These are phyloP conservation scores for Ceratotherium simum DNA, from an alignment of 2,113 vertebrate species.

Conservation along the genomic window DNA sequence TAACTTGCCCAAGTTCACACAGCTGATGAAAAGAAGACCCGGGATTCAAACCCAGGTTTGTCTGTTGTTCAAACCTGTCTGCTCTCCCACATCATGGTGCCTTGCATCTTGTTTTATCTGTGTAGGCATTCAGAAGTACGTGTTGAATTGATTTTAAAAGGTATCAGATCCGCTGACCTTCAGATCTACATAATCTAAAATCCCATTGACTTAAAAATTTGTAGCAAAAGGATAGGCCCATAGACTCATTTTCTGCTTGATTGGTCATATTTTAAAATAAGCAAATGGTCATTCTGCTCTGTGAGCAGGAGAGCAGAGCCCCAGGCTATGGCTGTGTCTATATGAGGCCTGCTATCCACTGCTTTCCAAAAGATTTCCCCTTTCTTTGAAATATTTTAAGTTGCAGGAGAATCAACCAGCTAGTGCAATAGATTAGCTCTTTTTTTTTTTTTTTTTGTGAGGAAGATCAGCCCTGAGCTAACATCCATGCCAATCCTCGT, in stretches of 20 bases:
- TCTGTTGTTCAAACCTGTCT: background rate
- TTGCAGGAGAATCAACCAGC: background rate
- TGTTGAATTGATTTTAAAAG: background rate
- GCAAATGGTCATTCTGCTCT: background rate
- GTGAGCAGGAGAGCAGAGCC: background rate
- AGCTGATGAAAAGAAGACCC: background rate
- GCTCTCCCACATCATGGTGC: background rate
- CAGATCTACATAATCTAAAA: background rate
- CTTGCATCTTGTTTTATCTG: background rate
- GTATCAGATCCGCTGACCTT: background rate
- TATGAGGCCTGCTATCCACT: background rate
- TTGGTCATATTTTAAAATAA: constrained; percentile 4
- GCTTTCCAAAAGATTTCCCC: background rate
- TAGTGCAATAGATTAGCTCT: background rate
- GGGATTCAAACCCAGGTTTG: background rate
- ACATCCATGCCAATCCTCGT: no score
- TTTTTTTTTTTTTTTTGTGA: no score
- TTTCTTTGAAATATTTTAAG: background rate
- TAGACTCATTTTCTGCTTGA: background rate
- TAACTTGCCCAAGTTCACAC: background rate
- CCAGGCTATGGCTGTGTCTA: background rate
- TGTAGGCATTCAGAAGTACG: background rate
- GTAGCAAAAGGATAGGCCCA: background rate
- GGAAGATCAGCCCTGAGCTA: no score
- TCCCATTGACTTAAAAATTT: background rate